Evolutionary conservation across 1,140 invertebrate species (phyloP).

Genomic region (Sarcophaga bullata): DNA sequence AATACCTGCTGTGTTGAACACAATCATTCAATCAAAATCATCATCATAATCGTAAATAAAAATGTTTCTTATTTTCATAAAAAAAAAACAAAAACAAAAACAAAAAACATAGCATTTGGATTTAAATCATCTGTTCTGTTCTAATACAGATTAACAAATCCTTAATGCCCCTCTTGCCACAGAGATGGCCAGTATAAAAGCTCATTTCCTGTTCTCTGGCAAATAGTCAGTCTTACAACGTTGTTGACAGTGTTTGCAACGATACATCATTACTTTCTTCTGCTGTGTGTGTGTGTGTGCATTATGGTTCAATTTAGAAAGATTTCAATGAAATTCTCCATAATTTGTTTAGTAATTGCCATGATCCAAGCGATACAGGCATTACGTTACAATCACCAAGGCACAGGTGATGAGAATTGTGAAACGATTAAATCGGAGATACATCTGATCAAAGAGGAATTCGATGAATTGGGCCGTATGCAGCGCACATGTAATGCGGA

Average conservation of each 20-base stretch:
- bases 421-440: slow-evolving; percentile 83
- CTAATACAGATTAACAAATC: neutral
- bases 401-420: slow-evolving; percentile 72
- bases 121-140: neutral
- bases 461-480: slow-evolving; percentile 81
- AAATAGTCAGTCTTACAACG: neutral
- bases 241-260: no score
- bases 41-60: slow-evolving; percentile 41
- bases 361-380: slow-evolving; percentile 43
- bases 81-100: neutral
- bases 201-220: neutral
- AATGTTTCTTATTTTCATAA: neutral
- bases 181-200: neutral
- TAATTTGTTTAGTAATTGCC: neutral
- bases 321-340: neutral
- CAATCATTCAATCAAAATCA: slow-evolving; percentile 40
- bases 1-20: slow-evolving; percentile 39
- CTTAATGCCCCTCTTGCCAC: neutral
- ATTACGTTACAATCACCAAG: slow-evolving; percentile 59
- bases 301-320: slow-evolving; percentile 14
- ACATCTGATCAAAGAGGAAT: slow-evolving; percentile 88
- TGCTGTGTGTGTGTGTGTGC: no score
- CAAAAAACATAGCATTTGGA: no score
- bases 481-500: slow-evolving; percentile 87
- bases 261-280: neutral